Evolutionary conservation across 1,140 invertebrate species (phyloP), one percentile per base, ranked within the genome.

Genomic region (Bombus confusus): DNA sequence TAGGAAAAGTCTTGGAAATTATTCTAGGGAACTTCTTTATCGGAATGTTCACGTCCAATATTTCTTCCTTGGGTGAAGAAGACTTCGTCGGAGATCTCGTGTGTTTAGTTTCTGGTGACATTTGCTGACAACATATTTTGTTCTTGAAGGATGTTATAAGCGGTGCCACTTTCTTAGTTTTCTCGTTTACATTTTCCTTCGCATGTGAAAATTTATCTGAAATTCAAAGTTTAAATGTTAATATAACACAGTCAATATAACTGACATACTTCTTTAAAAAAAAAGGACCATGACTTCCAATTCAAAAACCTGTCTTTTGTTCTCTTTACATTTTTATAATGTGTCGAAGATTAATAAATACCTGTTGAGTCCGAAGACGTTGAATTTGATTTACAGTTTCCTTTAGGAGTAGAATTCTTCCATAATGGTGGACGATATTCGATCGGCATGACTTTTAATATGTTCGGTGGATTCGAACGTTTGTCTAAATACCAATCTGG

Each of bases 401-500:
- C 83, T 3, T 2, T n/a, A 12, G 9, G 0, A 6, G 15, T 0
- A 8, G 1, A 2, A 41, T 25, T 81, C 12, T 85, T 93, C 92
- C 93, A 93, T 0, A 73, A 43, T 13, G 90, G 22, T 31, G 84
- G 71, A 15, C 92, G 89, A 25, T 1, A 62, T 9, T 91, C 90
- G 10, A 91, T 62, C 6, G 91, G 91, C 0, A 15, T 86, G 2
- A 28, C 13, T 15, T 77, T 86, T 1, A 92, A 28, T 62, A 92
- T 88, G 52, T 89, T 93, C 5, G 86, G 74, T 18, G 92, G 73
- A 28, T 62, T 90, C 0, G 87, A 83, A 34, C 74, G 69, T 47
- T 87, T 96, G 47, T 95, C 95, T 85, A 95, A 95, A 91, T 96
- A 96, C 96, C 96, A 97, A 41, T 96, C 96, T 1, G 96, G 96